phyloP scores from a whole-genome alignment of 2,113 vertebrate genomes.

The Epinephelus cyanopodus region DNA sequence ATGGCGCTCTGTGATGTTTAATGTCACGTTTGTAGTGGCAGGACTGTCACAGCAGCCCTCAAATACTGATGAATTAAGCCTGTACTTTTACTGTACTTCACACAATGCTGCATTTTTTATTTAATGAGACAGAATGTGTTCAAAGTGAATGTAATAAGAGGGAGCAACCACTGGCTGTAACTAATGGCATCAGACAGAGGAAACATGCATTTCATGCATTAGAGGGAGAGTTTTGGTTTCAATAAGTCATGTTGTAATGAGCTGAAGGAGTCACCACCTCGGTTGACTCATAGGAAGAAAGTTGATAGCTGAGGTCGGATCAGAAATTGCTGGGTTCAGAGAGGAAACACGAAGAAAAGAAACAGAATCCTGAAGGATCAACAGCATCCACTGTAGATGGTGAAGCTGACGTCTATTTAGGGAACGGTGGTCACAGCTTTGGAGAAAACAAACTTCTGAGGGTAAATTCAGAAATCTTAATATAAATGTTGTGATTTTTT shows the following conservation, averaged over 20 bases:
- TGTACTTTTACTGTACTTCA: slow-evolving; percentile 43
- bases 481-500: background rate
- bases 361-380: slow-evolving; percentile 33
- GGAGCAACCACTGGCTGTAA: slow-evolving; percentile 53
- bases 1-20: slow-evolving; percentile 71
- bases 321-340: slow-evolving; percentile 42
- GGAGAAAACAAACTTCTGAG: slow-evolving; percentile 36
- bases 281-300: slow-evolving; percentile 71
- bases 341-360: slow-evolving; percentile 48
- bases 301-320: slow-evolving; percentile 66
- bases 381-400: slow-evolving; percentile 26
- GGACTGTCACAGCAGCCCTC: slow-evolving; percentile 45
- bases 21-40: slow-evolving; percentile 69
- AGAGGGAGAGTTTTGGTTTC: slow-evolving; percentile 63
- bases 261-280: slow-evolving; percentile 60
- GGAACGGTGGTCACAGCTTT: slow-evolving; percentile 24
- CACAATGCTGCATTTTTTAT: slow-evolving; percentile 60
- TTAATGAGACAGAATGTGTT: slow-evolving; percentile 65
- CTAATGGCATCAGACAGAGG: slow-evolving; percentile 61
- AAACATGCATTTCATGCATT: slow-evolving; percentile 46
- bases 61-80: slow-evolving; percentile 26
- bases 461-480: background rate
- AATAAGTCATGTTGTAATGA: slow-evolving; percentile 69
- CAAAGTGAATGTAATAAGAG: slow-evolving; percentile 66
- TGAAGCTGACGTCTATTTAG: slow-evolving; percentile 31